Evolutionary conservation across 2,888 invertebrate genomes (phyloP), one percentile per base, ranked within the genome.

Genomic region (Zygogramma bicolorata): DNA sequence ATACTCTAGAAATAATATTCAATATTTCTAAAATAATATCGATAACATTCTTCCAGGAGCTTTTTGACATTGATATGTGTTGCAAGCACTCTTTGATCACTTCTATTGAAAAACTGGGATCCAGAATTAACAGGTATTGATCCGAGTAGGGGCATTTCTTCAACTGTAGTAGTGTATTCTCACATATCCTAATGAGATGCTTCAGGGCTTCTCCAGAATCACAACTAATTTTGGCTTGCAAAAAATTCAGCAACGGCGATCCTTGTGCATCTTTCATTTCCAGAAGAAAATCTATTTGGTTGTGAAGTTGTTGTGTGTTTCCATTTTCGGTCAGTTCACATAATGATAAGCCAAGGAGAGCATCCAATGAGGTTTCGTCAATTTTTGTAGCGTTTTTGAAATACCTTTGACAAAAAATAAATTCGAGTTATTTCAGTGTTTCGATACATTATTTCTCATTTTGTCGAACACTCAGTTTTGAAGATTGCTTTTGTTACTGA

Each of bases 71-170:
- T 4, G 96, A 93, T 81, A 93, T 89, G 82, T 94, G 93, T 68
- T 91, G 89, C 71, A 96, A 90, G 82, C 94, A 93, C 81, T 95
- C 94, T 71, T 91, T 91, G 62, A 93, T 92, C 13, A 97, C 90
- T 79, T 94, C 92, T 13, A 97, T 85, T 68, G 97, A 88, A 83
- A 98, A 94, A 86, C 96, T 95, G 0, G 97, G 95, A 87, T 98
- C 95, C 60, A 98, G 88, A 61, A 89, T 87, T 73, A 90, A 90
- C 53, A 96, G 89, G 85, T 96, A 97, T 5, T 90, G 89, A 25
- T 93, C 89, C 18, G 97, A 95, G 82, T 93, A 95, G 0, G 93
- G 91, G 73, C 92, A 85, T 0, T 88, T 89, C 78, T 90, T 88
- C 0, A 89, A 83, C 42, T 84, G 85, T 68, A 88, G 86, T 25